Percentiles rank a stretch among this genome's conserved stretches.
These are phyloP conservation scores for Rhabdophis nuchalis DNA, from an alignment of 2,797 vertebrate genomes.

Conservation along the genomic window DNA sequence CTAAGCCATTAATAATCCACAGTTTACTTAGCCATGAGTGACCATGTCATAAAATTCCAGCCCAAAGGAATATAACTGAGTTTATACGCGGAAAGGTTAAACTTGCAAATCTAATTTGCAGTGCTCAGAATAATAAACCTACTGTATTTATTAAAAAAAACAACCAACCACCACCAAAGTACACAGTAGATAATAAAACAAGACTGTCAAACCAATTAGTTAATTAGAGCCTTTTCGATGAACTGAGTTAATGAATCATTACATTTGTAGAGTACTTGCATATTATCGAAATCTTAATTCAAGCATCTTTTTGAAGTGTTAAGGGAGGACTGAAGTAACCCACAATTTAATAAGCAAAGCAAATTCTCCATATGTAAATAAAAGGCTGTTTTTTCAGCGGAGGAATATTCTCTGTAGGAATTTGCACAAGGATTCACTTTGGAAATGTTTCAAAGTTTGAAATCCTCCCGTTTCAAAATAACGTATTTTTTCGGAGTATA, in stretches of 20 bases:
- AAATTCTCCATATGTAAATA: background rate
- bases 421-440: background rate
- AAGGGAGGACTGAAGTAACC: background rate
- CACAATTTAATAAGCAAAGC: background rate
- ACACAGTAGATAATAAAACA: background rate
- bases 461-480: background rate
- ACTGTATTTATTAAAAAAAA: background rate
- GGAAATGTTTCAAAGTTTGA: background rate
- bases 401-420: background rate
- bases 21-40: background rate
- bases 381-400: background rate
- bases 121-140: background rate
- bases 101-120: background rate
- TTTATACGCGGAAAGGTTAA: background rate
- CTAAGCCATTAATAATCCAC: background rate
- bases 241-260: conserved; percentile 15
- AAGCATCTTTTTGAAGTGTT: background rate
- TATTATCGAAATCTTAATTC: background rate
- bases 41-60: background rate
- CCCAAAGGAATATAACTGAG: background rate
- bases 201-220: background rate
- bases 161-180: background rate
- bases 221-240: background rate
- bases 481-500: no score
- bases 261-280: conserved; percentile 3